These are phyloP conservation scores for Syndactyla subalaris DNA, from an alignment of 2,797 vertebrate genomes.

Conservation along the genomic window DNA sequence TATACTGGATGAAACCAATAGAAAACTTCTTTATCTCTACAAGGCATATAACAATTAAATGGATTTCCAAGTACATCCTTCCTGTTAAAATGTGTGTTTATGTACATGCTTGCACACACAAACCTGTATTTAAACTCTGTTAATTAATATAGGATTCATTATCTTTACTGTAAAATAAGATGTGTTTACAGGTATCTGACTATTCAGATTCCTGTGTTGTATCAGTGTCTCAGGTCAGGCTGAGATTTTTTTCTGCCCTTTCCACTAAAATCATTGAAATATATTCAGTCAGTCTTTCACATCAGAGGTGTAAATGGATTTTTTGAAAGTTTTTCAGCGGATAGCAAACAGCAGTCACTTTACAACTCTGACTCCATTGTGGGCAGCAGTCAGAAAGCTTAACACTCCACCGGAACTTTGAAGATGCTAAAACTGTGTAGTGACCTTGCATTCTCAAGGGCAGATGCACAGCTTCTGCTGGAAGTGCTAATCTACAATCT, in stretches of 20 bases:
- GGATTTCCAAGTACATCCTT: neutral
- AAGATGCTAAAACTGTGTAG: conserved; percentile 69
- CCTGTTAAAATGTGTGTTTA: neutral
- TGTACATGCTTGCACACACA: neutral
- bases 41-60: neutral
- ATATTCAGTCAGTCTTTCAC: conserved; percentile 74
- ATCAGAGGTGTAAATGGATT: conserved; percentile 82
- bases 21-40: neutral
- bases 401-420: conserved; percentile 47
- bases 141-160: conserved; percentile 21
- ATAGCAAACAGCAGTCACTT: conserved; percentile 69
- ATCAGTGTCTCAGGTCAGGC: conserved; percentile 51
- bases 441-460: conserved; percentile 75
- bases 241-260: conserved; percentile 34
- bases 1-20: neutral
- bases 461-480: conserved; percentile 44
- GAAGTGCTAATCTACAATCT: conserved; percentile 53
- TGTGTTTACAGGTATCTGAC: conserved; percentile 27
- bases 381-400: conserved; percentile 58
- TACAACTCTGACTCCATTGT: conserved; percentile 73
- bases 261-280: conserved; percentile 73
- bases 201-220: neutral
- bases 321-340: conserved; percentile 75
- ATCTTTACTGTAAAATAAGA: conserved; percentile 15
- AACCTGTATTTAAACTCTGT: neutral